Evolutionary conservation across 2,797 vertebrate genomes (phyloP).

Genomic region (Spizella passerina): DNA sequence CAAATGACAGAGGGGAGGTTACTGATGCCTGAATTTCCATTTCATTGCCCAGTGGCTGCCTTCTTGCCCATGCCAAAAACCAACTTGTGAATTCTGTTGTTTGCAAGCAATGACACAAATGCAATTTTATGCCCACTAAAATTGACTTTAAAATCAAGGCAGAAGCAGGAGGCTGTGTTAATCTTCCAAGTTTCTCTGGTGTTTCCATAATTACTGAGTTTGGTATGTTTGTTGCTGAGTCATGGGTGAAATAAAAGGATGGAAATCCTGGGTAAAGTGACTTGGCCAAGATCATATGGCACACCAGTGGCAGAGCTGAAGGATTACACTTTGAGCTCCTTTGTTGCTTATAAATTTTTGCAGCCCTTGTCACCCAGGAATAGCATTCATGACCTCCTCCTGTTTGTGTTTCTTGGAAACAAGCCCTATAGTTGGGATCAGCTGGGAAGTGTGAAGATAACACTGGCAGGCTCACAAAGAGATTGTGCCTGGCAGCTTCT

Average conservation of each 20-base stretch:
- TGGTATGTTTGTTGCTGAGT: neutral
- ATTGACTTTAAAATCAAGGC: neutral
- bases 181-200: neutral
- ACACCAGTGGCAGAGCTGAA: neutral
- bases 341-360: neutral
- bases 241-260: neutral
- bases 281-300: neutral
- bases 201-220: neutral
- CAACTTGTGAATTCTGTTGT: neutral
- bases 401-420: neutral
- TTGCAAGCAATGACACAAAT: neutral
- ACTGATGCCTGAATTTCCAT: neutral
- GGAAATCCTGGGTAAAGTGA: neutral
- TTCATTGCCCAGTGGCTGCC: accelerated
- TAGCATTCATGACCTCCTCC: neutral
- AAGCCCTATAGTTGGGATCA: neutral
- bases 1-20: neutral
- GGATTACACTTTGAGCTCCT: neutral
- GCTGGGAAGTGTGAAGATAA: neutral
- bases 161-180: neutral
- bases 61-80: neutral
- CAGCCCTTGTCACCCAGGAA: neutral
- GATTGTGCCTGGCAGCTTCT: neutral
- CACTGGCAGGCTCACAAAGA: neutral
- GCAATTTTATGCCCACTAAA: neutral